Base-by-base conservation (phyloP, 2,797 vertebrate species). In the Aulostomus chinensis region DNA sequence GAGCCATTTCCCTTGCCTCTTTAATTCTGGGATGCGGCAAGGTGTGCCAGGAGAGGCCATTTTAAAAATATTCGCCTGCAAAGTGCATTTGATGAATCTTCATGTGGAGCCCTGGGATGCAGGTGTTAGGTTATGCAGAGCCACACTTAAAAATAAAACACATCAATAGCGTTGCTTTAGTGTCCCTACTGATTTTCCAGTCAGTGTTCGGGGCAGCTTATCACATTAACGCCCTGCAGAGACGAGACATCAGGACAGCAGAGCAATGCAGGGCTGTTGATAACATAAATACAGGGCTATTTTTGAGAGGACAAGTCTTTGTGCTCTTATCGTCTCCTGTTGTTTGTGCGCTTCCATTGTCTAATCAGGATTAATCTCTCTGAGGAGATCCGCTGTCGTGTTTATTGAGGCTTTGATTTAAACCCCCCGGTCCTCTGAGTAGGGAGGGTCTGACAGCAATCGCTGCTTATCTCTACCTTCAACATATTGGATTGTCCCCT, bases 161-260 rank as follows among this genome's bases (percentile, higher is more conserved):
- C 83, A 86, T 86, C 86, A 81, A 84, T 82, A 84, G 59, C 64
- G 54, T 70, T 60, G 56, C 83, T 86, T 85, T 79, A 68, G 65
- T 84, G 76, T 70, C 78, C 79, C 76, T 30, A 34, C 49, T 64
- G 76, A 68, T 74, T 68, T 62, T 61, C 41, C 39, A 61, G 46
- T 51, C 13, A 30, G 42, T 40, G 52, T 56, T 66, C n/a, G n/a
- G 72, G 57, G 50, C 53, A 33, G 32, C 80, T 82, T 78, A 86
- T 87, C 78, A 22, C 11, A 38, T 88, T 83, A 77, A 75, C 62
- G 52, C 58, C 52, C 62, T 22, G 56, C 47, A 38, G 58, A 62
- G 75, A 57, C 38, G 58, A 29, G 36, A 38, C 65, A 61, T 46
- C n/a, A n/a, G n/a, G 57, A 41, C 31, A 35, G 51, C 55, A 31